These are phyloP conservation scores for Diarsia rubi DNA, from an alignment of 2,888 invertebrate species.

Conservation along the genomic window DNA sequence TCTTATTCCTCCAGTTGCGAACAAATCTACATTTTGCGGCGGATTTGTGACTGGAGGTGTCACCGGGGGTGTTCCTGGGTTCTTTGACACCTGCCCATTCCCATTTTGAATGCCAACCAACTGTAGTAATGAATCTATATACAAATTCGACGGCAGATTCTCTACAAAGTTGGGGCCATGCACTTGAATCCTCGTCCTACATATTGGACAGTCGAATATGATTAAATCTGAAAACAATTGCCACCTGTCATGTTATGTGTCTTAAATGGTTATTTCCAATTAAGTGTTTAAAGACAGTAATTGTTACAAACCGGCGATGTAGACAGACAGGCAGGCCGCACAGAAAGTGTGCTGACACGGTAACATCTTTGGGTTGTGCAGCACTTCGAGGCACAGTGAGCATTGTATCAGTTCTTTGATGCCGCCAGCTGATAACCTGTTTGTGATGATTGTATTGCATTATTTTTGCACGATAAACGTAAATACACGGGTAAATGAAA, in stretches of 20 bases:
- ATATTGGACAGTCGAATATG: conserved; percentile 91
- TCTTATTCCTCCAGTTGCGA: conserved; percentile 78
- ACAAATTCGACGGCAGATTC: conserved; percentile 92
- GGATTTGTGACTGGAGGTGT: conserved; percentile 63
- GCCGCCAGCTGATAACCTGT: conserved; percentile 83
- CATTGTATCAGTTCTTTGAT: conserved; percentile 92
- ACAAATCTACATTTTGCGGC: conserved; percentile 79
- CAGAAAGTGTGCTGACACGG: conserved; percentile 93
- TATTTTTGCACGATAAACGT: conserved; percentile 38
- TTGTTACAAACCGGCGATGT: conserved; percentile 78
- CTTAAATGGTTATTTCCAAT: conserved; percentile 32
- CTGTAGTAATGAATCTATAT: conserved; percentile 92
- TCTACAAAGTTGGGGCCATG: conserved; percentile 89
- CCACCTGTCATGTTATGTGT: conserved; percentile 4
- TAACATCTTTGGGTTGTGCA: conserved; percentile 91
- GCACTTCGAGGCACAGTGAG: conserved; percentile 90
- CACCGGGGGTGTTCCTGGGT: conserved; percentile 71
- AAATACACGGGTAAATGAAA: conserved; percentile 39
- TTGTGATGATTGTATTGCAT: conserved; percentile 42
- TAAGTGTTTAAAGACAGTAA: conserved; percentile 30
- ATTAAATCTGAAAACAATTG: conserved; percentile 77
- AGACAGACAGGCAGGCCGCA: conserved; percentile 89
- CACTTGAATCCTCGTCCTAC: conserved; percentile 87
- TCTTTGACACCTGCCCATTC: conserved; percentile 50
- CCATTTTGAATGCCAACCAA: conserved; percentile 82